Percentiles rank a stretch among this genome's conserved stretches.
Evolutionary conservation across 92 coral and sea anemone genomes (phyloP).

Genomic region (Blastomussa wellsi): DNA sequence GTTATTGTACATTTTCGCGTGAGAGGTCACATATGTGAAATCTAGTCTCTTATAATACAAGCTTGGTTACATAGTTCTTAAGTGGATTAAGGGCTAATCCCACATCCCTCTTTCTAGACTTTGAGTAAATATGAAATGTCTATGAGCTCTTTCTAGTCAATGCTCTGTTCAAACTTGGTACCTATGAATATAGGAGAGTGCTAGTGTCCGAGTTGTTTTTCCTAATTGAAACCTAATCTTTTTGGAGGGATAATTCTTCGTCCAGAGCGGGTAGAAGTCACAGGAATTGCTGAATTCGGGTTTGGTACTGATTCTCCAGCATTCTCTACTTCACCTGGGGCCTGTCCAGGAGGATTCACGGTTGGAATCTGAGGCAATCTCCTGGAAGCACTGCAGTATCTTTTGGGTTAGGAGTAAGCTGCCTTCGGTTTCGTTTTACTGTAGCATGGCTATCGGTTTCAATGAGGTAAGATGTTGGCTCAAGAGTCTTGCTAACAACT

Average conservation of each 20-base stretch:
- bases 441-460: not conserved
- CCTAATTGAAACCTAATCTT: constrained; percentile 17
- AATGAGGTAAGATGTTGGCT: constrained; percentile 34
- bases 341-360: constrained; percentile 23
- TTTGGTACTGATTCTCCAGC: not conserved
- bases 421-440: constrained; percentile 26
- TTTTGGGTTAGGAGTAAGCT: constrained; percentile 42
- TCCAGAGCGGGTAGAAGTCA: constrained; percentile 23
- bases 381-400: constrained; percentile 1
- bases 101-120: constrained; percentile 43
- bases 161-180: constrained; percentile 3
- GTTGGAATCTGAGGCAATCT: constrained; percentile 3
- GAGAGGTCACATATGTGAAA: too few relatives aligned
- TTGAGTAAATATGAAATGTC: constrained; percentile 29
- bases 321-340: constrained; percentile 9
- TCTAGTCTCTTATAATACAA: not conserved
- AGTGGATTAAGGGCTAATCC: constrained; percentile 33
- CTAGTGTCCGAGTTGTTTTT: not conserved
- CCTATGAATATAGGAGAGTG: constrained; percentile 9
- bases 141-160: constrained; percentile 7
- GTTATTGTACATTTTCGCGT: too few relatives aligned
- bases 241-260: constrained; percentile 21
- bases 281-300: constrained; percentile 4
- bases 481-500: constrained; percentile 29
- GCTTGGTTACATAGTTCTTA: not conserved